Conservation (phyloP, 2,888 invertebrate genomes). For the Apamea crenata region DNA sequence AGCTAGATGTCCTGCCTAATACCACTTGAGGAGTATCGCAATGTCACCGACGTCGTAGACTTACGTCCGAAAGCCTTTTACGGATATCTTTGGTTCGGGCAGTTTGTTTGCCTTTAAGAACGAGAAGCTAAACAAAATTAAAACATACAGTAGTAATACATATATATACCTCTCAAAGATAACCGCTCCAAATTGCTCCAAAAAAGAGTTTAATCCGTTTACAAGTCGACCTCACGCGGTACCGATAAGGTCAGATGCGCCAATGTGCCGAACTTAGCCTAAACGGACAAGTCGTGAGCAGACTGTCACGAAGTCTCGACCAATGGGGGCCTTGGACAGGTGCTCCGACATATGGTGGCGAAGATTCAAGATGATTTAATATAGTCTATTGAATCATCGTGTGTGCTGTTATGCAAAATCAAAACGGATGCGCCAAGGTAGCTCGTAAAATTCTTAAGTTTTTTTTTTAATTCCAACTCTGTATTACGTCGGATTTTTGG, state of each 20-base stretch:
- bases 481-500: not conserved
- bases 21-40: not conserved
- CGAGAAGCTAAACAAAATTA: not conserved
- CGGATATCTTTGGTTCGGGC: not conserved
- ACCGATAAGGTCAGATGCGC: conserved; percentile 55
- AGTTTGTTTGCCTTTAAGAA: not conserved
- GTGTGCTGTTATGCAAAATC: not conserved
- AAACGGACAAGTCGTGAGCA: conserved; percentile 48
- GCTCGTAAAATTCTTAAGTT: not conserved
- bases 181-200: conserved; percentile 31
- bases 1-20: too few species aligned
- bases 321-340: conserved; percentile 35
- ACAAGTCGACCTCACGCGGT: conserved; percentile 35
- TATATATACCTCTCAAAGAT: conserved; percentile 21
- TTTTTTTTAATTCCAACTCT: not conserved
- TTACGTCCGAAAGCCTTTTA: too few species aligned
- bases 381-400: not conserved
- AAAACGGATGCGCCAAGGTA: not conserved
- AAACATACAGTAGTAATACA: not conserved
- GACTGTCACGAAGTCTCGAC: conserved; percentile 44
- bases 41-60: not conserved
- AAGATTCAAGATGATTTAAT: conserved; percentile 33
- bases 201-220: conserved; percentile 54
- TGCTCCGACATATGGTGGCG: conserved; percentile 39
- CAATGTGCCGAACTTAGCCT: conserved; percentile 41